Conservation (phyloP, 2,888 invertebrate genomes). For the Cryptops parisi region DNA sequence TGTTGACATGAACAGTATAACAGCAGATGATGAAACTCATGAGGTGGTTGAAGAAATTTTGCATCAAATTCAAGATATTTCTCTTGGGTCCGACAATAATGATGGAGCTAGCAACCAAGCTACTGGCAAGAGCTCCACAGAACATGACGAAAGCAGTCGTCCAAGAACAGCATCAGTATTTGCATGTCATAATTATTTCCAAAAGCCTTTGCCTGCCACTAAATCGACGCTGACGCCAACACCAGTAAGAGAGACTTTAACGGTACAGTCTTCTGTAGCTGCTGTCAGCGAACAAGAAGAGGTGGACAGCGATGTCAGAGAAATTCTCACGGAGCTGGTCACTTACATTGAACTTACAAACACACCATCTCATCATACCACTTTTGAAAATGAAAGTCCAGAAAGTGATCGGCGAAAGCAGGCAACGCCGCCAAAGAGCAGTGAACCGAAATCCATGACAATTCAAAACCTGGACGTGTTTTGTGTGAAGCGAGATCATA, state of each 20-base stretch:
- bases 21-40: background rate
- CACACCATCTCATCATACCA: background rate
- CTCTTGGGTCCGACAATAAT: background rate
- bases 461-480: background rate
- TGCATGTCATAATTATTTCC: background rate
- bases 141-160: background rate
- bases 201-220: background rate
- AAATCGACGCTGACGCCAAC: background rate
- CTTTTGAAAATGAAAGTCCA: background rate
- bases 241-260: background rate
- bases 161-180: background rate
- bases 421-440: background rate
- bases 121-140: background rate
- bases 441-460: background rate
- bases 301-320: background rate
- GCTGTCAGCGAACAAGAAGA: background rate
- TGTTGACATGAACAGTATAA: background rate
- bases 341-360: background rate
- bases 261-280: background rate
- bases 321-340: conserved; percentile 1
- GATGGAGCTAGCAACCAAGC: background rate
- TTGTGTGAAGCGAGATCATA: background rate
- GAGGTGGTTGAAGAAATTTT: background rate
- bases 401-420: background rate
- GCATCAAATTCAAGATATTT: background rate